A percentile compares a stretch with the other conserved stretches of the same genome.
Evolutionary conservation across 2,888 invertebrate genomes (phyloP).

Genomic region (Callyntrura guangdongensis): DNA sequence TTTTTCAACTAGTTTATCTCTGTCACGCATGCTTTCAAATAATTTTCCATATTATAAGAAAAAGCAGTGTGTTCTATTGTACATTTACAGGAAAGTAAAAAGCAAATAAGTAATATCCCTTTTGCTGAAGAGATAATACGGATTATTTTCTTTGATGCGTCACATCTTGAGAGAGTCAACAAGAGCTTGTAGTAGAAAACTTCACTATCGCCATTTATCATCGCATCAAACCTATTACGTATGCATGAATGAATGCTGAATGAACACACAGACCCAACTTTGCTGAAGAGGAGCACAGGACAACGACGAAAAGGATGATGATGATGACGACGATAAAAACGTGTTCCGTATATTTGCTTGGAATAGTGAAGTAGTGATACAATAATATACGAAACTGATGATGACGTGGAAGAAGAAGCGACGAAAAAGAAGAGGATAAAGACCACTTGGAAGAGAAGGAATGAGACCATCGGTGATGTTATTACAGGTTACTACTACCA

Average conservation of each 20-base stretch:
- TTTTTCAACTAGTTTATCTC: conserved; percentile 9
- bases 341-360: conserved; percentile 44
- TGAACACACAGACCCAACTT: conserved; percentile 9
- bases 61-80: background rate
- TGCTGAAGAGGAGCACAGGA: background rate
- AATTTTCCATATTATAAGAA: background rate
- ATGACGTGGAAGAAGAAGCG: conserved; percentile 63
- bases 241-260: conserved; percentile 54
- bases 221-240: conserved; percentile 32
- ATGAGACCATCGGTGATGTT: conserved; percentile 53
- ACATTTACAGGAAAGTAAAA: background rate
- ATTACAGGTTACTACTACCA: conserved; percentile 43
- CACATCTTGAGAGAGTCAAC: background rate
- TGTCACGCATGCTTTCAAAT: conserved; percentile 8
- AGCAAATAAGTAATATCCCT: background rate
- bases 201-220: conserved; percentile 7
- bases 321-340: conserved; percentile 13
- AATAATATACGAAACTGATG: conserved; percentile 12
- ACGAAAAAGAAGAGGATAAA: background rate
- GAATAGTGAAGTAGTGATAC: conserved; percentile 2
- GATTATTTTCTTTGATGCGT: conserved; percentile 43
- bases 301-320: background rate
- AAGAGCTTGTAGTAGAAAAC: conserved; percentile 24
- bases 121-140: background rate
- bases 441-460: conserved; percentile 17